These are phyloP conservation scores for Chironomus tentans DNA, from an alignment of 2,888 invertebrate genomes.

Conservation along the genomic window DNA sequence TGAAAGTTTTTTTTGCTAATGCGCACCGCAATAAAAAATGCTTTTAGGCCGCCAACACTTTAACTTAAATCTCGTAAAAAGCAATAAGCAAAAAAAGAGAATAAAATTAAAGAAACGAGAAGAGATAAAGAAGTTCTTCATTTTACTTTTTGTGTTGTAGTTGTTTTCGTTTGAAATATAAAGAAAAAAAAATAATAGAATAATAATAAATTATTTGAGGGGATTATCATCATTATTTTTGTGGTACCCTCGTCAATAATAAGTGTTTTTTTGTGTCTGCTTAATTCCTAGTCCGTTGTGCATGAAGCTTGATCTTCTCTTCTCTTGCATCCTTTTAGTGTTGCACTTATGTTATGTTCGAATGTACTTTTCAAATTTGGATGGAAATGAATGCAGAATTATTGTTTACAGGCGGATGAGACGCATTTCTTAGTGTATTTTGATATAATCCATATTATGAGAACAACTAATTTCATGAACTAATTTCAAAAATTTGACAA, in stretches of 20 bases:
- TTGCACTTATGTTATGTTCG: neutral
- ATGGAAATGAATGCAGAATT: too few relatives aligned
- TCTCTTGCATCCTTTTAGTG: neutral
- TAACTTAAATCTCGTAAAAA: slow-evolving; percentile 11
- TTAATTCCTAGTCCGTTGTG: neutral
- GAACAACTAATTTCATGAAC: too few relatives aligned
- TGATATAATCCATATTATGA: too few relatives aligned
- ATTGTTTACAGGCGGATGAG: too few relatives aligned
- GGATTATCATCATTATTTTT: slow-evolving; percentile 20
- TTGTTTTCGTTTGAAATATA: neutral
- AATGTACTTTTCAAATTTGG: too few relatives aligned
- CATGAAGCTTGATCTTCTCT: neutral
- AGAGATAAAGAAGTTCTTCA: neutral
- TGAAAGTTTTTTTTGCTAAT: neutral
- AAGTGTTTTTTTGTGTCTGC: slow-evolving; percentile 12
- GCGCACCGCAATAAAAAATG: neutral
- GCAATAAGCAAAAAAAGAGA: slow-evolving; percentile 1
- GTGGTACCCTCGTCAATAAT: slow-evolving; percentile 19
- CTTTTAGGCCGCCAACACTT: slow-evolving; percentile 24
- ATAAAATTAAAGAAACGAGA: neutral
- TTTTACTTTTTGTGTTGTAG: neutral
- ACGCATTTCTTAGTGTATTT: too few relatives aligned
- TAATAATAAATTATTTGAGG: slow-evolving; percentile 25
- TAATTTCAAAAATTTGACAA: too few relatives aligned
- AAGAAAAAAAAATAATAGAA: slow-evolving; percentile 11